Conservation (phyloP, 2,888 invertebrate genomes). For the Cantharis rustica region DNA sequence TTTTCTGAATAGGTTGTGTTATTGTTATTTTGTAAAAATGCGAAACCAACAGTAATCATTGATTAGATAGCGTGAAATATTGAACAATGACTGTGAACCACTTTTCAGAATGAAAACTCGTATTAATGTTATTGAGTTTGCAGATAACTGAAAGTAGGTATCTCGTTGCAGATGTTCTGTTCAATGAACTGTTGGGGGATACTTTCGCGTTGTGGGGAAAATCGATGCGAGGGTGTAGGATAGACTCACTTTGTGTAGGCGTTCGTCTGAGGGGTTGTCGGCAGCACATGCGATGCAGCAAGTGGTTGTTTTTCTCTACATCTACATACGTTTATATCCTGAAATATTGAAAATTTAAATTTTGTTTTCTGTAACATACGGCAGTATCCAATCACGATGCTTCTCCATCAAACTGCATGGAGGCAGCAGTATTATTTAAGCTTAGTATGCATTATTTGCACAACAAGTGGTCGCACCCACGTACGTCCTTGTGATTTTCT, state of each 20-base stretch:
- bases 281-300: constrained; percentile 41
- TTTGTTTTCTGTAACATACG: not conserved
- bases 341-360: not conserved
- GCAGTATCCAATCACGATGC: not conserved
- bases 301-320: constrained; percentile 32
- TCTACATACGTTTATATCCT: not conserved
- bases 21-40: not conserved
- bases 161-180: constrained; percentile 49
- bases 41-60: not conserved
- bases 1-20: not conserved
- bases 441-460: constrained; percentile 4
- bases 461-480: constrained; percentile 46
- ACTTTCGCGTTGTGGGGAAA: constrained; percentile 24
- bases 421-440: not conserved
- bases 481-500: constrained; percentile 32
- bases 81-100: constrained; percentile 5
- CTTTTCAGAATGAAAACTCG: constrained; percentile 23
- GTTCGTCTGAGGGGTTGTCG: constrained; percentile 48
- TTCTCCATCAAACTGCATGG: not conserved
- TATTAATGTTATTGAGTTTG: constrained; percentile 34
- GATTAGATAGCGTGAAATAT: not conserved
- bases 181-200: constrained; percentile 46
- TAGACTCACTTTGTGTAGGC: constrained; percentile 52
- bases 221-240: constrained; percentile 44
- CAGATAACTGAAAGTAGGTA: constrained; percentile 40